These are phyloP conservation scores for Borostomias antarcticus DNA, from an alignment of 2,797 vertebrate species.

Conservation along the genomic window DNA sequence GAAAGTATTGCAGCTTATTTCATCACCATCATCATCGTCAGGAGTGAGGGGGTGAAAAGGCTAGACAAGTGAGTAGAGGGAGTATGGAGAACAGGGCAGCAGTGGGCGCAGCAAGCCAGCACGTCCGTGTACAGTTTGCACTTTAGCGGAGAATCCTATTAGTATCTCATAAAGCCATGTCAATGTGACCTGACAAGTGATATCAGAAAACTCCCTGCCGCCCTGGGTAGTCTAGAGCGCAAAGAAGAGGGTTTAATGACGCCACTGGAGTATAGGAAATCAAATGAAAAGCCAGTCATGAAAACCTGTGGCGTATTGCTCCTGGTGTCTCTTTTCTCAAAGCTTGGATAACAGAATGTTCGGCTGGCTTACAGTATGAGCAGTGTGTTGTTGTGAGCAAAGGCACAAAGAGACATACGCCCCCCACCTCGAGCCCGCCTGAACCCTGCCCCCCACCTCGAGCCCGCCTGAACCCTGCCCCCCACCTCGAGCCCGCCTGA, in stretches of 20 bases:
- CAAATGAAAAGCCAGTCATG: too few relatives aligned
- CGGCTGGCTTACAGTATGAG: too few relatives aligned
- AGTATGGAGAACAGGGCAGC: conserved; percentile 39
- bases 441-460: too few relatives aligned
- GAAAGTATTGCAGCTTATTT: conserved; percentile 78
- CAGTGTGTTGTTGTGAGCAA: too few relatives aligned
- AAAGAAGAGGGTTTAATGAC: neutral
- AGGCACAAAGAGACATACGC: too few relatives aligned
- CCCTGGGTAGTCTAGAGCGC: neutral
- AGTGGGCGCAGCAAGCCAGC: neutral
- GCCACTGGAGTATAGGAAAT: conserved; percentile 12
- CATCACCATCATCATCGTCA: conserved; percentile 73
- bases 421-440: too few relatives aligned
- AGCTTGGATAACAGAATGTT: too few relatives aligned
- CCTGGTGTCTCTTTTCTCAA: too few relatives aligned
- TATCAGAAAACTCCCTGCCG: neutral
- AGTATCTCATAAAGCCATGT: neutral
- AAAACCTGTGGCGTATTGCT: too few relatives aligned
- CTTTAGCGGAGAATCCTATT: conserved; percentile 1
- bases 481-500: too few relatives aligned
- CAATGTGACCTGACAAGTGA: neutral
- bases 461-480: too few relatives aligned
- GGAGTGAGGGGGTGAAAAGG: conserved; percentile 81
- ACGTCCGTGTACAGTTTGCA: neutral
- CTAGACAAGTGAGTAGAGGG: conserved; percentile 69